phyloP scores from a whole-genome alignment of 2,888 invertebrate species.

The Chloroclystis v-ata region DNA sequence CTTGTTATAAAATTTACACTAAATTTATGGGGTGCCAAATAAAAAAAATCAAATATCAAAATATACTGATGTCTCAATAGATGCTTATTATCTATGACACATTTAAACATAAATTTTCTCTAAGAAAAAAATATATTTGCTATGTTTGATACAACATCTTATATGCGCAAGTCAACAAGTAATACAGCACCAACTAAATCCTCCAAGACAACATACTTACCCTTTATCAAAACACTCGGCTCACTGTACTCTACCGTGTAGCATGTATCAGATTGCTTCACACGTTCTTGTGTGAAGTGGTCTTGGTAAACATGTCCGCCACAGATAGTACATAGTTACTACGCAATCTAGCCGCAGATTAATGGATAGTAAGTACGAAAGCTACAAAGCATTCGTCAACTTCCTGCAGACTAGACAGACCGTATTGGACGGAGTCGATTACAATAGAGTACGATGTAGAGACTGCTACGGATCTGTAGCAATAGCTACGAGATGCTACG shows the following conservation, averaged over 20 bases:
- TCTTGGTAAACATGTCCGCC: constrained; percentile 53
- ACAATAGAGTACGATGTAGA: constrained; percentile 14
- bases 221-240: constrained; percentile 21
- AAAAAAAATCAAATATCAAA: too few relatives aligned
- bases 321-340: constrained; percentile 16
- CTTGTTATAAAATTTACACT: too few relatives aligned
- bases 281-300: constrained; percentile 43
- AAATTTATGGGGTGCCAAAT: too few relatives aligned
- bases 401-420: constrained; percentile 40
- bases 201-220: neutral
- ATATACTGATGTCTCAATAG: too few relatives aligned
- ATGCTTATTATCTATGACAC: too few relatives aligned
- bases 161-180: neutral
- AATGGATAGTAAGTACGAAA: constrained; percentile 7
- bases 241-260: constrained; percentile 17
- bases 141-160: too few relatives aligned
- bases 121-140: too few relatives aligned
- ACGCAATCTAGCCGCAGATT: constrained; percentile 24
- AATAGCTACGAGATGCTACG: constrained; percentile 5
- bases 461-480: constrained; percentile 1
- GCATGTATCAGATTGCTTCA: constrained; percentile 34
- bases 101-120: too few relatives aligned
- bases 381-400: constrained; percentile 57
- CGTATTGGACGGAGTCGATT: constrained; percentile 13
- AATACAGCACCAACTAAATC: neutral